Conservation (phyloP, 2,888 invertebrate genomes). For the Sipha maydis region DNA sequence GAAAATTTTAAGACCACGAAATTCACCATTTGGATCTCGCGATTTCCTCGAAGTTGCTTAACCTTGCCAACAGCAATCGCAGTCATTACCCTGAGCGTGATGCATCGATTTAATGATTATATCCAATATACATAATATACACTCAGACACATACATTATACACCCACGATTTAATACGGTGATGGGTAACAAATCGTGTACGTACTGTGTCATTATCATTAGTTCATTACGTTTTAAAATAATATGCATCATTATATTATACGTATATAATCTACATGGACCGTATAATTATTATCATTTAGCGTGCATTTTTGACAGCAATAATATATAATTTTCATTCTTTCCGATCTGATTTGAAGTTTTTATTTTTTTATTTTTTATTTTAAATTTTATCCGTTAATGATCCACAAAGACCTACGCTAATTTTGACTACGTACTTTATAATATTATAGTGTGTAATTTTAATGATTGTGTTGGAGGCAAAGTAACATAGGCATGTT, state of each 20-base stretch:
- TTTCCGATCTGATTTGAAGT: constrained; percentile 32
- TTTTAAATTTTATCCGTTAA: not conserved
- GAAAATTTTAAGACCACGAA: no score
- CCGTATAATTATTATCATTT: constrained; percentile 23
- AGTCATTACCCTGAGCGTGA: not conserved
- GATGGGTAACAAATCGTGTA: not conserved
- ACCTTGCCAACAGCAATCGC: constrained; percentile 19
- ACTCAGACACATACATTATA: not conserved
- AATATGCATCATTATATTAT: not conserved
- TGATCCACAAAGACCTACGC: not conserved
- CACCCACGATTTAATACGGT: constrained; percentile 28
- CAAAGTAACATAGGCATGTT: not conserved
- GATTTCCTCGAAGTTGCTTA: not conserved
- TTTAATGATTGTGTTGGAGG: not conserved
- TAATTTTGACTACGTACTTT: not conserved
- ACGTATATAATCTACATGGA: not conserved
- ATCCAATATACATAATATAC: constrained; percentile 3
- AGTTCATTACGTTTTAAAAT: not conserved
- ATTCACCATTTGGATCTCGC: no score
- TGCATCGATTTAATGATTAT: constrained; percentile 4
- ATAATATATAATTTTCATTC: not conserved
- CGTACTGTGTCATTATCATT: not conserved
- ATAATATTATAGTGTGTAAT: not conserved
- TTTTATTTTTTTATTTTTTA: not conserved
- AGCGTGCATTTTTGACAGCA: constrained; percentile 1